Evolutionary conservation across 1,140 invertebrate species (phyloP).

Genomic region (Drosophila athabasca): DNA sequence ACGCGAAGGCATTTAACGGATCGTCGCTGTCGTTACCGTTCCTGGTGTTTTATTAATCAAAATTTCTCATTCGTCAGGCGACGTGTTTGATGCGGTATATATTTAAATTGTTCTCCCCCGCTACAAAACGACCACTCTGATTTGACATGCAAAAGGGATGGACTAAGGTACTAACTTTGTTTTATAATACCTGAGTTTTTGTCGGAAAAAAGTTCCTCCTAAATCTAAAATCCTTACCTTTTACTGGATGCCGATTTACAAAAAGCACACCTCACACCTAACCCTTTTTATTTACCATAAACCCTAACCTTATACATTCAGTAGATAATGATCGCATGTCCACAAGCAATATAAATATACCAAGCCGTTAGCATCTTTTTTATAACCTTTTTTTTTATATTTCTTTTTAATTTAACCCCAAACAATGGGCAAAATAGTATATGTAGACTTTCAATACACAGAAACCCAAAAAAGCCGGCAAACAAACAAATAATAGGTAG

Average conservation of each 20-base stretch:
- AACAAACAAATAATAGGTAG: conserved; percentile 63
- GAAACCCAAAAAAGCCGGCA: conserved; percentile 6
- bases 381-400: conserved; percentile 16
- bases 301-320: neutral
- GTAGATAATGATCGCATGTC: conserved; percentile 50
- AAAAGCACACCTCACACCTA: neutral
- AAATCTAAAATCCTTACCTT: no score
- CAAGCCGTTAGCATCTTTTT: conserved; percentile 15
- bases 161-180: no score
- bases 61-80: conserved; percentile 48
- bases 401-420: conserved; percentile 41
- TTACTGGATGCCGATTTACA: no score
- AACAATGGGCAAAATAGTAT: conserved; percentile 28
- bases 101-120: conserved; percentile 53
- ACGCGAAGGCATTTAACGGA: conserved; percentile 70
- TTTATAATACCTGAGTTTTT: no score
- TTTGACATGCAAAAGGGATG: no score
- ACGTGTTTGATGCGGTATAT: conserved; percentile 49
- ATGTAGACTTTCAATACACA: conserved; percentile 29
- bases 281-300: neutral
- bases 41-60: conserved; percentile 65
- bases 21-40: conserved; percentile 21
- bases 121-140: no score
- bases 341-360: conserved; percentile 24
- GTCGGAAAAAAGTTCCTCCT: no score